Evolutionary conservation across 2,888 invertebrate species (phyloP).

Genomic region (Cephus pulcher): DNA sequence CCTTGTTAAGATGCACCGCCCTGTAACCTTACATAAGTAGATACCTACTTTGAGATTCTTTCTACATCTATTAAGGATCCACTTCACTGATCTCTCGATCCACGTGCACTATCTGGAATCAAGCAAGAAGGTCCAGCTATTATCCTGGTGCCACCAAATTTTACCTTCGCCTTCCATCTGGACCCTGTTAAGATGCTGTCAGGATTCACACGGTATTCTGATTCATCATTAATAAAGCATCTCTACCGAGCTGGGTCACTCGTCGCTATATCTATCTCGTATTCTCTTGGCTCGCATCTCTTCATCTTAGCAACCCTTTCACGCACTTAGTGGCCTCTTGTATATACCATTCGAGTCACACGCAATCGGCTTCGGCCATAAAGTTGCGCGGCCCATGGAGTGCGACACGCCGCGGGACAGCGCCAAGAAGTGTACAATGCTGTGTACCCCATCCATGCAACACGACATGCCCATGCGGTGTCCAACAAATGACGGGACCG

Average conservation of each 20-base stretch:
- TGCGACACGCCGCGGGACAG: constrained; percentile 57
- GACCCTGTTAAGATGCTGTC: not conserved
- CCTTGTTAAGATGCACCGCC: not conserved
- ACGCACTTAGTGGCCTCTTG: constrained; percentile 20
- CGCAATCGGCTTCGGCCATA: constrained; percentile 53
- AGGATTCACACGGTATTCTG: not conserved
- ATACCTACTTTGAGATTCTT: not conserved
- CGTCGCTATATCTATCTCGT: constrained; percentile 6
- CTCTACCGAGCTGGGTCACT: not conserved
- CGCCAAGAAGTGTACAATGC: constrained; percentile 57
- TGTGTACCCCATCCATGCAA: constrained; percentile 50
- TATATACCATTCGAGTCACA: constrained; percentile 44
- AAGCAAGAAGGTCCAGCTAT: not conserved
- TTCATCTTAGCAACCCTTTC: constrained; percentile 16
- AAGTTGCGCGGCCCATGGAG: constrained; percentile 48
- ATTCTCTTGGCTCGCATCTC: constrained; percentile 23
- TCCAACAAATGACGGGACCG: constrained; percentile 64
- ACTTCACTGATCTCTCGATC: not conserved
- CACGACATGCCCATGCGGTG: constrained; percentile 58
- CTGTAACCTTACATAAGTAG: not conserved
- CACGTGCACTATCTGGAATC: not conserved
- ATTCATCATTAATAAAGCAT: constrained; percentile 40
- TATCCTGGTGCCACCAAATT: not conserved
- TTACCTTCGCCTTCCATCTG: not conserved
- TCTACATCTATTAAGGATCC: not conserved